A percentile compares a stretch with the other conserved stretches of the same genome.
These are phyloP conservation scores for Aphidoletes aphidimyza DNA, from an alignment of 2,888 invertebrate species.

Conservation along the genomic window DNA sequence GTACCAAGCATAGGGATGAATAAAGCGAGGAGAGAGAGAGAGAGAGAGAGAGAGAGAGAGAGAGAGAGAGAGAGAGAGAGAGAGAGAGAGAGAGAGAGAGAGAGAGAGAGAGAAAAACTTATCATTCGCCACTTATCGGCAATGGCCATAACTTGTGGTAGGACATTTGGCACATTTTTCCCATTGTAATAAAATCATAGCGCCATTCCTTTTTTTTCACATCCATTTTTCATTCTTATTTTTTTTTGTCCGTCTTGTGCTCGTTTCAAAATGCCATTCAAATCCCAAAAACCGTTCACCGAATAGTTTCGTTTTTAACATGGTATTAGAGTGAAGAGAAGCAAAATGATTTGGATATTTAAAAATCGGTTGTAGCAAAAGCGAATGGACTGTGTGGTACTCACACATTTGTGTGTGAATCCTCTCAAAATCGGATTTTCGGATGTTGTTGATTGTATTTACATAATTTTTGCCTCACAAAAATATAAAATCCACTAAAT, in stretches of 20 bases:
- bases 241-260: background rate
- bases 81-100: background rate
- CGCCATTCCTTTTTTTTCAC: background rate
- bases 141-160: background rate
- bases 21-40: too few relatives aligned
- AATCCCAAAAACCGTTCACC: background rate
- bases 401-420: background rate
- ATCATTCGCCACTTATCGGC: background rate
- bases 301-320: constrained; percentile 24
- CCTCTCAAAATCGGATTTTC: background rate
- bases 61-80: background rate
- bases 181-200: constrained; percentile 53
- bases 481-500: constrained; percentile 28
- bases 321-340: constrained; percentile 9
- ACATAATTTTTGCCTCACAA: background rate
- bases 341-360: constrained; percentile 46
- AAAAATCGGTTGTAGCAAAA: background rate
- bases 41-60: background rate
- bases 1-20: too few relatives aligned
- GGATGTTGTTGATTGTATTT: constrained; percentile 34
- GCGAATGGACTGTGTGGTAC: background rate
- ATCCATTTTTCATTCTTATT: background rate
- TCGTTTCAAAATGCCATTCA: constrained; percentile 7
- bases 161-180: constrained; percentile 23
- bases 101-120: background rate